These are phyloP conservation scores for Phrynosoma blainvillii DNA, from an alignment of 2,113 vertebrate species.

Conservation along the genomic window DNA sequence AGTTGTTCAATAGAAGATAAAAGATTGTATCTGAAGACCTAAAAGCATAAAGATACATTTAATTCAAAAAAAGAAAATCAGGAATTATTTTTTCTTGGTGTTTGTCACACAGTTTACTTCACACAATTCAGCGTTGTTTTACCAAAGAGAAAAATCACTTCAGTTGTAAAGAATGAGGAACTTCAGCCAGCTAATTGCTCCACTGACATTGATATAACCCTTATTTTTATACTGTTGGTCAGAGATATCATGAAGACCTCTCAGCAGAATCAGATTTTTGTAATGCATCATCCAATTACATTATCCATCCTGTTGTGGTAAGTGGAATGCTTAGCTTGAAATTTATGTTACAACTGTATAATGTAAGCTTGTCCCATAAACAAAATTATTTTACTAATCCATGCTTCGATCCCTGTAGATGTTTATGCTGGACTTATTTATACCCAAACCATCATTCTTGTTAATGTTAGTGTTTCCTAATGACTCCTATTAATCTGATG, in stretches of 20 bases:
- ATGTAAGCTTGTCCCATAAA: conserved; percentile 13
- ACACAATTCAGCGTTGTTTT: not conserved
- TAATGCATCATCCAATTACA: conserved; percentile 16
- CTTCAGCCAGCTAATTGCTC: conserved; percentile 40
- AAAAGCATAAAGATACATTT: not conserved
- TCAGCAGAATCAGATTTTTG: conserved; percentile 9
- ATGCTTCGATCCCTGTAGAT: not conserved
- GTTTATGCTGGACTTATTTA: conserved; percentile 7
- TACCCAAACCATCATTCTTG: conserved; percentile 31
- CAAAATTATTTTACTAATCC: conserved; percentile 3
- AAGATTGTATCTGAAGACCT: conserved; percentile 16
- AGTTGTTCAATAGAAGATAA: not conserved
- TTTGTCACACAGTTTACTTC: conserved; percentile 2
- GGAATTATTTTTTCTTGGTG: not conserved
- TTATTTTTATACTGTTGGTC: conserved; percentile 3
- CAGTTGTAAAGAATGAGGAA: conserved; percentile 6
- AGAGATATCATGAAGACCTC: conserved; percentile 25
- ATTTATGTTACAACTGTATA: not conserved
- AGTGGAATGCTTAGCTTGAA: not conserved
- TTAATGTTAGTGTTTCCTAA: conserved; percentile 36
- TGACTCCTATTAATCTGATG: conserved; percentile 39
- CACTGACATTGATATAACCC: conserved; percentile 25
- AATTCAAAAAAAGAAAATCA: conserved; percentile 10
- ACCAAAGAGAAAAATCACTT: not conserved
- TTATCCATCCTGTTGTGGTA: not conserved